A percentile compares a stretch with the other conserved stretches of the same genome.
Evolutionary conservation across 2,113 vertebrate species (phyloP).

Genomic region (Malurus elegans): DNA sequence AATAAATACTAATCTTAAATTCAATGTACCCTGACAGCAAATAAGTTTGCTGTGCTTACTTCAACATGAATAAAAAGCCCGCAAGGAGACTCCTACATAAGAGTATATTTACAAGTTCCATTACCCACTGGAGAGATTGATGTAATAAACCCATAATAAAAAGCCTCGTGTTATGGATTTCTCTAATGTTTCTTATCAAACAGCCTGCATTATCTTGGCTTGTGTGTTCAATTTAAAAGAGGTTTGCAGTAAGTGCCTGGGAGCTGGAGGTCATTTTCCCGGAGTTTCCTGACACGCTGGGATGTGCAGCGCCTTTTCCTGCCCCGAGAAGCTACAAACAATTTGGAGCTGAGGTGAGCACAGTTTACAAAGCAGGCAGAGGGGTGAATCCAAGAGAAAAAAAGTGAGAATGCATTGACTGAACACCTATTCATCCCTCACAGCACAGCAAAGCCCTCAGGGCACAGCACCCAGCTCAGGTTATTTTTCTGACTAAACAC

Average conservation of each 20-base stretch:
- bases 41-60: slow-evolving; percentile 89
- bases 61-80: slow-evolving; percentile 85
- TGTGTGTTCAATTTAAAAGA: slow-evolving; percentile 69
- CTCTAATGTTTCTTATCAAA: slow-evolving; percentile 75
- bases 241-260: slow-evolving; percentile 69
- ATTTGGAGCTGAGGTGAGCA: neutral
- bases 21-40: slow-evolving; percentile 91
- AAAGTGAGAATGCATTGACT: neutral
- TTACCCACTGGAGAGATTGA: slow-evolving; percentile 78
- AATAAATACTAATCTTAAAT: slow-evolving; percentile 94
- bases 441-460: neutral
- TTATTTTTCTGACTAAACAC: slow-evolving; percentile 11
- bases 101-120: slow-evolving; percentile 76
- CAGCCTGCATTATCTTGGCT: slow-evolving; percentile 68
- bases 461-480: neutral
- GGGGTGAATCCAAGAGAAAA: neutral
- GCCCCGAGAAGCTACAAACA: neutral
- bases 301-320: neutral
- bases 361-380: neutral
- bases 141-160: slow-evolving; percentile 77
- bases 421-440: neutral
- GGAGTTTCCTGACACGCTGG: neutral
- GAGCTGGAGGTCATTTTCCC: slow-evolving; percentile 66
- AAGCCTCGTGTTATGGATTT: slow-evolving; percentile 74
- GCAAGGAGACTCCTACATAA: slow-evolving; percentile 68